Percentiles rank a stretch among this genome's conserved stretches.
Conservation (phyloP, 2,113 vertebrate species). For the Amphiprion ocellaris region DNA sequence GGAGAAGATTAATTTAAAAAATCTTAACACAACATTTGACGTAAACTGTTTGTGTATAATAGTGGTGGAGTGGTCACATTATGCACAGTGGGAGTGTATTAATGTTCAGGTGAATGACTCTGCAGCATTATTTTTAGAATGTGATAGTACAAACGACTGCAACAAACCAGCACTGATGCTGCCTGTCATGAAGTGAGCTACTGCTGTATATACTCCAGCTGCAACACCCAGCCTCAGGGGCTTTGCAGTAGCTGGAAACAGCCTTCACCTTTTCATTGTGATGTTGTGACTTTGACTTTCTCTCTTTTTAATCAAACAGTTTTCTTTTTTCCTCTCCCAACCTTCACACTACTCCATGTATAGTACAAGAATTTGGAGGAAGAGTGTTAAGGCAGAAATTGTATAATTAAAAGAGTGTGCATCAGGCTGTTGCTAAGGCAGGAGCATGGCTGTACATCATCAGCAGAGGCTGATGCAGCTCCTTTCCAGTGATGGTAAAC, state of each 20-base stretch:
- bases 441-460: neutral
- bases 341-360: neutral
- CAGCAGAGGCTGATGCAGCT: neutral
- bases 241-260: slow-evolving; percentile 21
- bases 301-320: slow-evolving; percentile 11
- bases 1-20: neutral
- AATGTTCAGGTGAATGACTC: neutral
- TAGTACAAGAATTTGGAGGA: neutral
- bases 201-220: neutral
- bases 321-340: neutral
- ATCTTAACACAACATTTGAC: neutral
- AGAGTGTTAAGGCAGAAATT: neutral
- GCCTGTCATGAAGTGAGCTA: slow-evolving; percentile 2
- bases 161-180: slow-evolving; percentile 4
- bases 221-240: neutral
- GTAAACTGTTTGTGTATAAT: neutral
- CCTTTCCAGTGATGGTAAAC: neutral
- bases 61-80: neutral
- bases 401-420: neutral
- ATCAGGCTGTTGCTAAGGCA: neutral
- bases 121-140: slow-evolving; percentile 3
- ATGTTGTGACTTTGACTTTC: slow-evolving; percentile 15
- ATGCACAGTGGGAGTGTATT: neutral
- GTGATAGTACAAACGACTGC: slow-evolving; percentile 3
- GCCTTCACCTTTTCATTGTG: slow-evolving; percentile 17